These are phyloP conservation scores for Subacronicta megacephala DNA, from an alignment of 2,888 invertebrate species.

Conservation along the genomic window DNA sequence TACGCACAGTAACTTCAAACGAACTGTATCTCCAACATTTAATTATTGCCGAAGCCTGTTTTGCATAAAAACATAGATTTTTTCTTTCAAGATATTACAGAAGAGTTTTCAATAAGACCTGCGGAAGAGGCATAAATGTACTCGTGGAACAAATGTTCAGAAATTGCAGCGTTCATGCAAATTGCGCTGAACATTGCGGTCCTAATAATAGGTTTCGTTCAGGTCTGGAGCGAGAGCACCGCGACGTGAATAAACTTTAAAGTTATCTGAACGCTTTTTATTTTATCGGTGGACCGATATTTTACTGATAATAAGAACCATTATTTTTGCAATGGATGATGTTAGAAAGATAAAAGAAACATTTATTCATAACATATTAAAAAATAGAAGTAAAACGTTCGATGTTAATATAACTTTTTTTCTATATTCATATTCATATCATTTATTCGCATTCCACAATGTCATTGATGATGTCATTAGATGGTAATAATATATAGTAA, in stretches of 20 bases:
- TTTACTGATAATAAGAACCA: not conserved
- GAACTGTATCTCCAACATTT: too few relatives aligned
- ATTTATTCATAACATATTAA: too few relatives aligned
- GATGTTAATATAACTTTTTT: too few relatives aligned
- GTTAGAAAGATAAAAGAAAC: too few relatives aligned
- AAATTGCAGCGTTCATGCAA: slow-evolving; percentile 48
- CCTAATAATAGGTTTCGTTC: slow-evolving; percentile 43
- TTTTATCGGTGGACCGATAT: slow-evolving; percentile 3
- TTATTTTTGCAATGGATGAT: not conserved
- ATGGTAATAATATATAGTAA: too few relatives aligned
- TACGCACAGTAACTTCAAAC: too few relatives aligned
- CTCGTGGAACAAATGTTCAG: slow-evolving; percentile 22
- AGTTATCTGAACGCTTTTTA: slow-evolving; percentile 22
- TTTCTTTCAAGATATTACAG: slow-evolving; percentile 7
- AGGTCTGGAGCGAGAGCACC: slow-evolving; percentile 6
- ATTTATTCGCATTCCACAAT: too few relatives aligned
- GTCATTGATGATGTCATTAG: too few relatives aligned
- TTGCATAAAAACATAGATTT: too few relatives aligned
- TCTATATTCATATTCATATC: too few relatives aligned
- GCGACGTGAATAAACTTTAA: slow-evolving; percentile 31
- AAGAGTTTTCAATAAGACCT: slow-evolving; percentile 14
- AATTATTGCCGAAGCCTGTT: too few relatives aligned
- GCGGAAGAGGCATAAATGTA: slow-evolving; percentile 7
- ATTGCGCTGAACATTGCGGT: slow-evolving; percentile 39
- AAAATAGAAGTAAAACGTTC: too few relatives aligned